A percentile compares a stretch with the other conserved stretches of the same genome.
These are phyloP conservation scores for Drosophila repleta DNA, from an alignment of 1,140 invertebrate species.

Conservation along the genomic window DNA sequence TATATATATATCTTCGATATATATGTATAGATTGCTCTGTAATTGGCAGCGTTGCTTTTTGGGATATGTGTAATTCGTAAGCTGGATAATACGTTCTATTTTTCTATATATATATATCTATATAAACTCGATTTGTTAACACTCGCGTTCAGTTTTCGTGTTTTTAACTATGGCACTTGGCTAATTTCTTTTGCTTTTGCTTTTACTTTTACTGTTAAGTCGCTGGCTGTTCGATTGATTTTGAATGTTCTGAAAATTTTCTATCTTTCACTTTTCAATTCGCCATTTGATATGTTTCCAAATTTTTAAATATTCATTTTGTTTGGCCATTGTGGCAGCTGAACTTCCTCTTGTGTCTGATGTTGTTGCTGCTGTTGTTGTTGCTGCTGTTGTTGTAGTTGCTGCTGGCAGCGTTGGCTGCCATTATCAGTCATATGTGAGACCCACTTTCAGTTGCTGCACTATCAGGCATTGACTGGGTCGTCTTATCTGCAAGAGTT, in stretches of 20 bases:
- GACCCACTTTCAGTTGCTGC: conserved; percentile 48
- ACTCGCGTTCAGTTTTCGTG: conserved; percentile 12
- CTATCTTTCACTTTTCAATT: conserved; percentile 60
- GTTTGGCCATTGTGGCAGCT: conserved; percentile 67
- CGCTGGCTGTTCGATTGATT: conserved; percentile 10
- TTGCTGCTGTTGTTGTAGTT: conserved; percentile 26
- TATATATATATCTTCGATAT: conserved; percentile 35
- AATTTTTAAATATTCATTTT: conserved; percentile 81
- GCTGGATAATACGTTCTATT: conserved; percentile 4
- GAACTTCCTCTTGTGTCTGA: conserved; percentile 1
- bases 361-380: conserved; percentile 8
- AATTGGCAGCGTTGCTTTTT: conserved; percentile 43
- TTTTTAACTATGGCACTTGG: conserved; percentile 54
- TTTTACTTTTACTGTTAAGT: conserved; percentile 9
- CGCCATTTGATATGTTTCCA: conserved; percentile 84
- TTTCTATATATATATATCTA: conserved; percentile 16
- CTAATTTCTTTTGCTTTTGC: conserved; percentile 12
- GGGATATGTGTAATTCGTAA: conserved; percentile 54
- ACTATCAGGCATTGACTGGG: conserved; percentile 71
- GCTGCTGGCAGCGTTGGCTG: conserved; percentile 14
- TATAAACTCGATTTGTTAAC: conserved; percentile 24
- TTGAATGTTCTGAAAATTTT: conserved; percentile 16
- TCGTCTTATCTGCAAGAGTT: conserved; percentile 64
- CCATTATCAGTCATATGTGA: conserved; percentile 58
- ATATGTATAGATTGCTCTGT: conserved; percentile 24